Conservation (phyloP, 2,797 vertebrate genomes). For the Buphagus erythrorhynchus region DNA sequence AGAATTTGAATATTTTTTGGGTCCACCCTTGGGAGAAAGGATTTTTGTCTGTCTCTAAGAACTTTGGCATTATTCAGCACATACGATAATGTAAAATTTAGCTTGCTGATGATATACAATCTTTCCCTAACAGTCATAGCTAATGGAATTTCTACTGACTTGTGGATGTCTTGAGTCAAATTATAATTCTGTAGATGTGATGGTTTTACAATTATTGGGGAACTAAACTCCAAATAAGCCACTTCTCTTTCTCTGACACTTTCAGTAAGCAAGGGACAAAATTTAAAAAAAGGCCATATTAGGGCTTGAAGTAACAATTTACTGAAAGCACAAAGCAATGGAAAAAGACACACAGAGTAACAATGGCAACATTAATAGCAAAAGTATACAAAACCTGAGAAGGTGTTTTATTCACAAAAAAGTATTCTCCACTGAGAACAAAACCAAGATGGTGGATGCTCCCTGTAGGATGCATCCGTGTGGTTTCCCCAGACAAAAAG, state of each 20-base stretch:
- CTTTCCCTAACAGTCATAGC: neutral
- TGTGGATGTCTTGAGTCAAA: neutral
- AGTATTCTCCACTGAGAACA: neutral
- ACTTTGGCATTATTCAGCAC: neutral
- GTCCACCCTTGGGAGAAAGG: neutral
- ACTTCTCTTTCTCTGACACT: neutral
- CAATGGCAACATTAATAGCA: neutral
- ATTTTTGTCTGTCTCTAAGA: neutral
- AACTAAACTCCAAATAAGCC: neutral
- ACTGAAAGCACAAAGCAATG: neutral
- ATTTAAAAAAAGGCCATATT: no score
- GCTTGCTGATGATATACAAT: neutral
- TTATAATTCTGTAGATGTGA: neutral
- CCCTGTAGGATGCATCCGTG: fast-evolving
- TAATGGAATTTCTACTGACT: neutral
- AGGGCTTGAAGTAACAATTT: neutral
- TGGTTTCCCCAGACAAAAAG: neutral
- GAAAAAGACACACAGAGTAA: neutral
- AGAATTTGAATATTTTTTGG: neutral
- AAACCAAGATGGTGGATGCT: neutral
- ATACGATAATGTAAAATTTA: neutral
- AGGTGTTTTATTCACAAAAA: neutral
- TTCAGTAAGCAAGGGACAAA: neutral
- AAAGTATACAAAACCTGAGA: fast-evolving
- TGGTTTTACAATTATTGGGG: neutral